Percentiles rank a stretch among this genome's conserved stretches.
These are phyloP conservation scores for Etheostoma nigrum DNA, from an alignment of 2,797 vertebrate species.

Conservation along the genomic window DNA sequence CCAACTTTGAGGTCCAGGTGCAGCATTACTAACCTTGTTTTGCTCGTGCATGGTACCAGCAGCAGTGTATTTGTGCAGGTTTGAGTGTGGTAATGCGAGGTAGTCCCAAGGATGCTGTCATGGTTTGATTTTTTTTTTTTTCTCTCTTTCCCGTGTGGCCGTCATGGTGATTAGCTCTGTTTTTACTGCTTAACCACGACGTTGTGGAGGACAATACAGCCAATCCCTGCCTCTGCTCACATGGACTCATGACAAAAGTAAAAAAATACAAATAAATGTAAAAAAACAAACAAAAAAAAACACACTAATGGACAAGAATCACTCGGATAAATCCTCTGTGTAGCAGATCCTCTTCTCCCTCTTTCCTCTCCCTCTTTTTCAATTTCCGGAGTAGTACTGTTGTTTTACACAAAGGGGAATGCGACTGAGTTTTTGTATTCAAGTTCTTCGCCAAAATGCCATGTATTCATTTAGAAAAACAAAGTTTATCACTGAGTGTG, in stretches of 20 bases:
- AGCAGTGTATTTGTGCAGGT: conserved; percentile 43
- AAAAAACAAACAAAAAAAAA: conserved; percentile 8
- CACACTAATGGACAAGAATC: conserved; percentile 60
- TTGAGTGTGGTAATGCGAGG: conserved; percentile 39
- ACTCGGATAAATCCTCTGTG: conserved; percentile 46
- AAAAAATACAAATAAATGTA: conserved; percentile 21
- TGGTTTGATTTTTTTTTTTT: conserved; percentile 16
- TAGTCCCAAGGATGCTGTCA: conserved; percentile 28
- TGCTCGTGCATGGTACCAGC: conserved; percentile 41
- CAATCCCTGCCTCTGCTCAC: conserved; percentile 68
- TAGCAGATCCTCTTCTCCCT: conserved; percentile 58
- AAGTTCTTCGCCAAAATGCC: conserved; percentile 34
- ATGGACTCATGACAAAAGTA: conserved; percentile 39
- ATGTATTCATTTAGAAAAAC: conserved; percentile 7
- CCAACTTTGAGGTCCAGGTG: conserved; percentile 14
- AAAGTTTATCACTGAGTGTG: conserved; percentile 12
- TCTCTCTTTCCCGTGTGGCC: conserved; percentile 9
- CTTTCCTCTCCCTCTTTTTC: background rate
- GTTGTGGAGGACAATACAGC: conserved; percentile 63
- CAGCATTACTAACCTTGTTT: conserved; percentile 13
- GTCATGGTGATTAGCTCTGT: conserved; percentile 52
- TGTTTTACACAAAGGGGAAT: conserved; percentile 42
- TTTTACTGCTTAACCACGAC: conserved; percentile 44
- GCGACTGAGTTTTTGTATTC: conserved; percentile 52
- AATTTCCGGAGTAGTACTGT: conserved; percentile 53